Base-by-base conservation (phyloP, 2,113 vertebrate genomes). In the Stegastes partitus region DNA sequence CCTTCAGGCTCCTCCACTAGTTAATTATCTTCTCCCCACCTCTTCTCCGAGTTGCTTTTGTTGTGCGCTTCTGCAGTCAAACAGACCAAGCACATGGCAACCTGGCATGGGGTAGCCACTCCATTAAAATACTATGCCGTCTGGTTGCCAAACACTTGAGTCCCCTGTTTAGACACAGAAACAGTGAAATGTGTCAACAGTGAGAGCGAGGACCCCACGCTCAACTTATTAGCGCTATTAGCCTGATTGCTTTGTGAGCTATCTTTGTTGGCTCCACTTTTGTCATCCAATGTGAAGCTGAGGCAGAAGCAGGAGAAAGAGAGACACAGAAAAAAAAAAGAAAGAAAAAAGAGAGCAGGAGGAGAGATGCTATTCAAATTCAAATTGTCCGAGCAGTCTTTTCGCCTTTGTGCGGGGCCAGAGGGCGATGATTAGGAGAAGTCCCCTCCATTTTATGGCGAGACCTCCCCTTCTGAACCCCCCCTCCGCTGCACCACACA, bases 201-300 rank as follows among this genome's bases (percentile, higher is more conserved):
- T 65, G 84, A 84, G 83, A 88, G 88, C 19, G 81, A 92, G 88
- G 91, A 92, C 89, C 92, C 81, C 82, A 69, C 86, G 84, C 90
- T 94, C 93, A 85, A 94, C 90, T 90, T 94, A 95, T 95, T 95
- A 95, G 92, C 78, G 81, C 93, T 89, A 95, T 95, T 94, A 95
- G 92, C 84, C 90, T 87, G 89, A 92, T 92, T 91, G 93, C 90
- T 93, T 92, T 94, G 91, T 93, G 71, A 12, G 57, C 89, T 74
- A 88, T 92, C 90, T 92, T 94, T 94, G 94, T 94, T 90, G 85
- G 81, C 90, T 67, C 65, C n/a, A 39, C 89, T 91, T 93, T 93
- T 93, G 92, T 90, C 64, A 53, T 72, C 87, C 53, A 31, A 7
- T 14, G 63, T 58, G 87, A 81, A 68, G 79, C 66, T 1, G 87